phyloP scores from a whole-genome alignment of 2,113 vertebrate genomes.

The Microcebus ravelobensis region DNA sequence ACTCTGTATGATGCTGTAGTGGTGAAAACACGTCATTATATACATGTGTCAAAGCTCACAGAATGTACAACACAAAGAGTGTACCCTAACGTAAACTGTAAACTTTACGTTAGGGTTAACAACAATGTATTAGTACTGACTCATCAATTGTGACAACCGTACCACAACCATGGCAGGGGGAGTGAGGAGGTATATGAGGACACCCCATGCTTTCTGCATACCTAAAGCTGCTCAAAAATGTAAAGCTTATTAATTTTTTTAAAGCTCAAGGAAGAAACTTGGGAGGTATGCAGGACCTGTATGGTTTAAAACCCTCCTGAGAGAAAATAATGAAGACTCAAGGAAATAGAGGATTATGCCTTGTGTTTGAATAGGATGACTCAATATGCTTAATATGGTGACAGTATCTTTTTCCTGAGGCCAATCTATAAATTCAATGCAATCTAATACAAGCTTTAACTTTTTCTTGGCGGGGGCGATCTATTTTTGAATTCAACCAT shows the following conservation, averaged over 20 bases:
- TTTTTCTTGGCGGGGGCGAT: not conserved
- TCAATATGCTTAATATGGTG: not conserved
- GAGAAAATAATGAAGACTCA: not conserved
- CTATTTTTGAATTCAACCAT: not conserved
- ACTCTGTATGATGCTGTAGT: accelerated
- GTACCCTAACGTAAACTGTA: too few relatives aligned
- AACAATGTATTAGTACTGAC: too few relatives aligned
- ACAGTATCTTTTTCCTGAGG: not conserved
- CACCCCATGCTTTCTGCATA: not conserved
- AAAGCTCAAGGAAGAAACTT: not conserved
- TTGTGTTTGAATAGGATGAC: not conserved
- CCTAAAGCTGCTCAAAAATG: not conserved
- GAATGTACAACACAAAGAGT: too few relatives aligned
- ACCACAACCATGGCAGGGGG: not conserved
- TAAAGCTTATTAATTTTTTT: not conserved
- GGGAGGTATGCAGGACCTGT: not conserved
- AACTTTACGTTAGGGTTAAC: too few relatives aligned
- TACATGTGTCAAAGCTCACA: not conserved
- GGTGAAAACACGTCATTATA: too few relatives aligned
- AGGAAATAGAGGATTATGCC: not conserved
- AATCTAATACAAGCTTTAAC: not conserved
- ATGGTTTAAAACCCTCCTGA: not conserved
- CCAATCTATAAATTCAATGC: not conserved
- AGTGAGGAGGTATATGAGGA: accelerated
- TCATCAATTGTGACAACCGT: not conserved